phyloP scores from a whole-genome alignment of 2,888 invertebrate species.

The Brachyopa scutellaris region DNA sequence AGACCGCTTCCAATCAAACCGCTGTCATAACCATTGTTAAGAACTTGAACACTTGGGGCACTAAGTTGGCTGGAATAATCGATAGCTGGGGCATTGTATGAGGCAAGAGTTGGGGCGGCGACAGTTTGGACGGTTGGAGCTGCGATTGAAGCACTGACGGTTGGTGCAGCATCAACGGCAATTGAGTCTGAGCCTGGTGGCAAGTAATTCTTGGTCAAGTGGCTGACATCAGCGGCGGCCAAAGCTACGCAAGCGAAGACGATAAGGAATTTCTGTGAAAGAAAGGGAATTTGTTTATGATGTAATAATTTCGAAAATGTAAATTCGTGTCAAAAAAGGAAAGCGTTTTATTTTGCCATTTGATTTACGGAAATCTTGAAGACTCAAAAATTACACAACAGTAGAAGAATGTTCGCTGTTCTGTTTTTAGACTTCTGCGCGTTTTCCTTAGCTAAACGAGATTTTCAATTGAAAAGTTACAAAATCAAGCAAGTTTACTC shows the following conservation, averaged over 20 bases:
- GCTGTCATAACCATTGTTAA: background rate
- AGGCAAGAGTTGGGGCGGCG: background rate
- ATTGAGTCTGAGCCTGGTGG: conserved; percentile 75
- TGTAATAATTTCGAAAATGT: too few species aligned
- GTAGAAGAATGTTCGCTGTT: too few species aligned
- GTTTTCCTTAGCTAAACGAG: too few species aligned
- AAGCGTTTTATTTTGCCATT: too few species aligned
- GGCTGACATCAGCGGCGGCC: conserved; percentile 80
- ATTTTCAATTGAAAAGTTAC: too few species aligned
- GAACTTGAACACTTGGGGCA: conserved; percentile 30
- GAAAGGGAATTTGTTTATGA: too few species aligned
- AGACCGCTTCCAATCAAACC: conserved; percentile 19
- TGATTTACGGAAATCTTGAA: too few species aligned
- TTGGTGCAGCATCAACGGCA: background rate
- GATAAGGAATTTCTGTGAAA: conserved; percentile 78
- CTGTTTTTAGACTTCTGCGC: too few species aligned
- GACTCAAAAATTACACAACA: too few species aligned
- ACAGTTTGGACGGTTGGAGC: conserved; percentile 36
- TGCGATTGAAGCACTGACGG: conserved; percentile 36
- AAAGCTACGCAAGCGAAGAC: conserved; percentile 77
- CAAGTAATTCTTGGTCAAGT: conserved; percentile 77
- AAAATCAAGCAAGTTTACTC: too few species aligned
- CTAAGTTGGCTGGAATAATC: conserved; percentile 10
- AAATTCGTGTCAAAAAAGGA: too few species aligned
- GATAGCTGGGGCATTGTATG: background rate